Base-by-base conservation (phyloP, 2,113 vertebrate species). In the Chloropsis hardwickii region DNA sequence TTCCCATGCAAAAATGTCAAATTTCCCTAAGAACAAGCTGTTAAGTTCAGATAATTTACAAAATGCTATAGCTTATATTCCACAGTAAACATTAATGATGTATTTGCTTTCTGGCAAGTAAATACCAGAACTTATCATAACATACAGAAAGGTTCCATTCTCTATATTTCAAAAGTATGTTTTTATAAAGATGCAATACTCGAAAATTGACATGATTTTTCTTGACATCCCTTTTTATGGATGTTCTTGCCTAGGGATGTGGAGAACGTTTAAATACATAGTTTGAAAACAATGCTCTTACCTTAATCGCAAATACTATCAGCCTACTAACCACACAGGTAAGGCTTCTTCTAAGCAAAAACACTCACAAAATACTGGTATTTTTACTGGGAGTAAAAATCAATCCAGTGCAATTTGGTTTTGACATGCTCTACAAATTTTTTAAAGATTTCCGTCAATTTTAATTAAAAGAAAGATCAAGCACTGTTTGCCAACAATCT, bases 201-300 rank as follows among this genome's bases (percentile, higher is more conserved):
- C 11, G 50, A 51, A 69, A 86, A 35, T 9, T 82, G 39, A 57
- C 47, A 9, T 47, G 2, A 25, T 44, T 93, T 85, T 91, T 81
- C 48, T 64, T 93, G 40, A 71, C 44, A 61, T 79, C 16, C 69
- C 11, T 88, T 86, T 29, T 42, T 78, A 28, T 95, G 5, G 62
- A 56, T n/a, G n/a, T n/a, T n/a, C 17, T 92, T 95, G n/a, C 47
- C 70, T 88, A 97, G 96, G 88, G 94, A 67, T 97, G 87, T 90
- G 93, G 94, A 86, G 72, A 86, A 82, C 82, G 94, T 92, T 96
- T 94, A n/a, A 93, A 85, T 28, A 40, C 28, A 13, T 94, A 82
- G 74, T 97, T 92, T 85, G 60, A 80, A 87, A 66, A n/a, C 56
- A 97, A 86, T 78, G 40, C 27, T 86, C 57, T 90, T 64, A 64